phyloP scores from a whole-genome alignment of 2,797 vertebrate species.

The Sebastes diploproa region DNA sequence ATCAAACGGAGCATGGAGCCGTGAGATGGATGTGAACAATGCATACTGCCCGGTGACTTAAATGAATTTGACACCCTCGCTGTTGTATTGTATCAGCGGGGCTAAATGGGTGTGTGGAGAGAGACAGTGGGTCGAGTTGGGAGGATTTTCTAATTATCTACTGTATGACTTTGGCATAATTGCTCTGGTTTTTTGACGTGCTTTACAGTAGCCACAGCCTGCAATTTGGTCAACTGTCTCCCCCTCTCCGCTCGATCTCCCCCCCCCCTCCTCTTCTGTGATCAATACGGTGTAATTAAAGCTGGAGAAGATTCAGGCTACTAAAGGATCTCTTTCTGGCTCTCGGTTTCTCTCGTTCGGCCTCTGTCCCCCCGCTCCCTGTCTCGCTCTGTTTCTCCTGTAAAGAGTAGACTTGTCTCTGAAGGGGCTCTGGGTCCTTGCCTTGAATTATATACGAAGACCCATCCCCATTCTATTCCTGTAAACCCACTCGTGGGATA shows the following conservation, averaged over 20 bases:
- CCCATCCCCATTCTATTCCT: conserved; percentile 8
- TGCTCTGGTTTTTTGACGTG: conserved; percentile 35
- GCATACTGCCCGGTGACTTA: conserved; percentile 41
- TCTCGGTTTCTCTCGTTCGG: conserved; percentile 4
- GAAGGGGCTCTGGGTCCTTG: conserved; percentile 27
- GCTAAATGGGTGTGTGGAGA: conserved; percentile 36
- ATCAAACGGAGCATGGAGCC: conserved; percentile 78
- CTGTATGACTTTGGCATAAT: conserved; percentile 64
- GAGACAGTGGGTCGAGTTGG: conserved; percentile 14
- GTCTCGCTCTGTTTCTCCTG: conserved; percentile 47
- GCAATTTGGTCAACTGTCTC: conserved; percentile 49
- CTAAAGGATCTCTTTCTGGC: conserved; percentile 62
- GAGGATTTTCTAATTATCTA: conserved; percentile 71
- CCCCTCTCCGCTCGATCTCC: neutral
- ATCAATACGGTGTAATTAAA: conserved; percentile 85
- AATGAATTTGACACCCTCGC: conserved; percentile 62
- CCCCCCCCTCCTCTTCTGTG: conserved; percentile 36
- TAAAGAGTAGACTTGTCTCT: conserved; percentile 23
- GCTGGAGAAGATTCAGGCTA: conserved; percentile 67
- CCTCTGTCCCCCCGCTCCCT: conserved; percentile 7
- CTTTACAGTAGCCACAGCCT: conserved; percentile 65
- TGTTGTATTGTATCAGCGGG: conserved; percentile 55
- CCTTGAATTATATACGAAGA: conserved; percentile 53
- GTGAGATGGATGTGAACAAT: conserved; percentile 65
- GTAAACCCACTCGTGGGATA: neutral